phyloP scores from a whole-genome alignment of 2,888 invertebrate genomes.

The Melanargia galathea region DNA sequence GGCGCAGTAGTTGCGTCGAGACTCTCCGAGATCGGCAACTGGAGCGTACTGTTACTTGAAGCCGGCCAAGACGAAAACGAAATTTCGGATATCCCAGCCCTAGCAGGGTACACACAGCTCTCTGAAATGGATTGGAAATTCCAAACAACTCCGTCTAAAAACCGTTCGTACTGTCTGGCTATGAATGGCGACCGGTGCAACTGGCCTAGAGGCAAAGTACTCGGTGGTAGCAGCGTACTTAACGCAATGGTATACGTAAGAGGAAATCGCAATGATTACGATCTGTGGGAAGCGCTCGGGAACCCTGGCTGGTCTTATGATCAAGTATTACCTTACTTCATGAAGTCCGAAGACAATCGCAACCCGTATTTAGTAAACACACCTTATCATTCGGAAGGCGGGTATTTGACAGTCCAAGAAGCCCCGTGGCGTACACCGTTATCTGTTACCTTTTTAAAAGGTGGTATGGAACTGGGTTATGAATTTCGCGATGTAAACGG shows the following conservation, averaged over 20 bases:
- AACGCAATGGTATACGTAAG: constrained; percentile 97
- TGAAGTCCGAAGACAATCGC: constrained; percentile 93
- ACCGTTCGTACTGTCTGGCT: constrained; percentile 91
- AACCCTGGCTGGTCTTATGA: constrained; percentile 94
- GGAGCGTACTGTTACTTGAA: constrained; percentile 92
- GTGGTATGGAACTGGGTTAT: constrained; percentile 91
- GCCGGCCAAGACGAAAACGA: constrained; percentile 95
- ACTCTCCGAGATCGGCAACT: constrained; percentile 89
- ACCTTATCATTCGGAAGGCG: constrained; percentile 89
- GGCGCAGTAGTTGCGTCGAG: constrained; percentile 94
- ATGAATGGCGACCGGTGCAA: constrained; percentile 94
- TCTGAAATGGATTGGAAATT: constrained; percentile 96
- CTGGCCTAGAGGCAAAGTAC: constrained; percentile 95
- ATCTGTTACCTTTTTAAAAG: constrained; percentile 91
- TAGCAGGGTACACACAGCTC: constrained; percentile 92
- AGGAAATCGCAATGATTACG: constrained; percentile 93
- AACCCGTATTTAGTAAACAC: constrained; percentile 90
- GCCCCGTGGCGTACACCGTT: constrained; percentile 92
- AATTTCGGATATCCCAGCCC: constrained; percentile 92
- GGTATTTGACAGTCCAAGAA: constrained; percentile 92
- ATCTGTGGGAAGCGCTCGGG: constrained; percentile 91
- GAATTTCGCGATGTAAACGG: constrained; percentile 91
- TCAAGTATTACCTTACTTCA: constrained; percentile 91
- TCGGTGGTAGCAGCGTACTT: constrained; percentile 93
- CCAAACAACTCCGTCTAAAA: constrained; percentile 90